phyloP scores from a whole-genome alignment of 2,888 invertebrate species.

The Prostheceraeus crozeri region DNA sequence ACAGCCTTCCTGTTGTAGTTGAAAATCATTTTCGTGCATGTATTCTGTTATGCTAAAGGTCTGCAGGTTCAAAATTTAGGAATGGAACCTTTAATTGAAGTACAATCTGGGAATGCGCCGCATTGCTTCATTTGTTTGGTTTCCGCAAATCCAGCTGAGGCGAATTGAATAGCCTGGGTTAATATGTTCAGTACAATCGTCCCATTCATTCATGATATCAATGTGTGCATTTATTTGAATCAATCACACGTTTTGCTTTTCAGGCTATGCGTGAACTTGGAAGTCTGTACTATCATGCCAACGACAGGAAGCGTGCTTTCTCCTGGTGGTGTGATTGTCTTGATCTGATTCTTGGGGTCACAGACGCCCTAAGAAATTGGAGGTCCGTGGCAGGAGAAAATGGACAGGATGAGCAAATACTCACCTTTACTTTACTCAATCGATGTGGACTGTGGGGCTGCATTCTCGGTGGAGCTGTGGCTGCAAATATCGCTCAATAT shows the following conservation, averaged over 20 bases:
- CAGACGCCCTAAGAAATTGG: constrained; percentile 49
- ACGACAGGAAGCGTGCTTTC: constrained; percentile 51
- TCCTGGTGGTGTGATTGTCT: constrained; percentile 53
- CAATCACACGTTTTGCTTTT: constrained; percentile 50
- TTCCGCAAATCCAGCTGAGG: too few relatives aligned
- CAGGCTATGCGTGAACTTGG: constrained; percentile 55
- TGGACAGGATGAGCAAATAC: constrained; percentile 42
- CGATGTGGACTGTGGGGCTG: constrained; percentile 56
- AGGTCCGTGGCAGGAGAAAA: constrained; percentile 43
- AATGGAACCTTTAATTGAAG: too few relatives aligned
- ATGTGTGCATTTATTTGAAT: too few relatives aligned
- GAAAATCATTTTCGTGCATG: too few relatives aligned
- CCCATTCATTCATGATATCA: too few relatives aligned
- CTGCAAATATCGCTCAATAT: constrained; percentile 56
- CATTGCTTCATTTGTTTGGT: too few relatives aligned
- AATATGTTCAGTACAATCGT: too few relatives aligned
- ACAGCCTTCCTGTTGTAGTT: too few relatives aligned
- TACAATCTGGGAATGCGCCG: too few relatives aligned
- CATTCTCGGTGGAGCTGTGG: constrained; percentile 50
- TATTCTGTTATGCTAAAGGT: too few relatives aligned
- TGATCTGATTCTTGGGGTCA: constrained; percentile 48
- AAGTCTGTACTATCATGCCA: constrained; percentile 50
- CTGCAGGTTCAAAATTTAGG: too few relatives aligned
- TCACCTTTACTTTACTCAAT: constrained; percentile 46
- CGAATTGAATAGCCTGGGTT: too few relatives aligned